Evolutionary conservation across 2,797 vertebrate species (phyloP).

Genomic region (Zenarchopterus dispar): DNA sequence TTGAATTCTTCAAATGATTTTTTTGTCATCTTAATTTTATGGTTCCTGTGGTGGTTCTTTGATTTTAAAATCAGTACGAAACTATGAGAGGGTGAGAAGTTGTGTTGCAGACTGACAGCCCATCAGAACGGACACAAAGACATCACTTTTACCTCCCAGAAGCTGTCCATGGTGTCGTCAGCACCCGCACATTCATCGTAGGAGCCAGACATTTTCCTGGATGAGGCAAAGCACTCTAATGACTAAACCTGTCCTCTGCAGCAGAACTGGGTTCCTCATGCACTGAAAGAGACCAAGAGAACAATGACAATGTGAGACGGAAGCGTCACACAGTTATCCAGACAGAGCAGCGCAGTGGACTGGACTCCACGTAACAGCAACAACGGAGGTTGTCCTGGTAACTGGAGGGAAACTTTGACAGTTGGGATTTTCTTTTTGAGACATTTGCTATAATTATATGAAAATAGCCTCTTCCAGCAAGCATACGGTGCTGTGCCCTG

Average conservation of each 20-base stretch:
- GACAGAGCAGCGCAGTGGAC: slow-evolving; percentile 2
- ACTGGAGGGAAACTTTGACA: slow-evolving; percentile 27
- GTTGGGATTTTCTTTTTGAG: slow-evolving; percentile 42
- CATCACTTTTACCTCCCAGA: slow-evolving; percentile 92
- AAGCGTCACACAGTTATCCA: slow-evolving; percentile 6
- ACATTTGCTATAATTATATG: slow-evolving; percentile 58
- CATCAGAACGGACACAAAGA: neutral
- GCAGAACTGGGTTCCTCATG: slow-evolving; percentile 83
- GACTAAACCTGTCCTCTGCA: slow-evolving; percentile 78
- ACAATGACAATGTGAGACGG: slow-evolving; percentile 29
- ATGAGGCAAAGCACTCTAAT: slow-evolving; percentile 72
- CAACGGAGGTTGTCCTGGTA: slow-evolving; percentile 6
- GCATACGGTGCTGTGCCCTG: slow-evolving; percentile 45
- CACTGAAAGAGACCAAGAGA: slow-evolving; percentile 75
- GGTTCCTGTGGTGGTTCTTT: no score
- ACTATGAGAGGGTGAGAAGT: neutral
- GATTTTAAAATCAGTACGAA: slow-evolving; percentile 3
- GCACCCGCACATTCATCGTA: slow-evolving; percentile 89
- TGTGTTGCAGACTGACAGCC: neutral
- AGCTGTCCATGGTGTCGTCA: slow-evolving; percentile 97
- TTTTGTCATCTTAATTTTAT: no score
- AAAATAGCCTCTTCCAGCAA: slow-evolving; percentile 58
- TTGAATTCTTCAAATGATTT: no score
- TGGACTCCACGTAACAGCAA: neutral
- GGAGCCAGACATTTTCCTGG: slow-evolving; percentile 92